Conservation (phyloP, 1,140 invertebrate genomes). For the Metaphire vulgaris region DNA sequence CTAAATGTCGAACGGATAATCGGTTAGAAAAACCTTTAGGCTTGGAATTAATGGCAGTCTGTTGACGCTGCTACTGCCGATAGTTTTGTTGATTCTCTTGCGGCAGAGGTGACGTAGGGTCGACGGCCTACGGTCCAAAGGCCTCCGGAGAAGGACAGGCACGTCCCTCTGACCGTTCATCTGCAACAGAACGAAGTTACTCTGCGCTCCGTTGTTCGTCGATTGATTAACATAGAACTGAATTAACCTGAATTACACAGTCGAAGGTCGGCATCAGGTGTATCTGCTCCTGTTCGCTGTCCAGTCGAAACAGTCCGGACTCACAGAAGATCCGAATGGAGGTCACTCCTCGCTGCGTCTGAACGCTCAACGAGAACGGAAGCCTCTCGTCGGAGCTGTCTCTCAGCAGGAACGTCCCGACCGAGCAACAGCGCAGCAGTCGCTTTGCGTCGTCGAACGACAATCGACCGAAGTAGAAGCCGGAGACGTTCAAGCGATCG, state of each 20-base stretch:
- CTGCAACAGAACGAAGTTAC: background rate
- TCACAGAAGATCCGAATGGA: background rate
- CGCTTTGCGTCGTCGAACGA: background rate
- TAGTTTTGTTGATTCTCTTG: background rate
- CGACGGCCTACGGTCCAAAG: background rate
- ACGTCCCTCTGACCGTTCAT: background rate
- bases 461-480: background rate
- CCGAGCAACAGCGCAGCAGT: background rate
- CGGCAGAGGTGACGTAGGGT: background rate
- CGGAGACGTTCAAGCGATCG: background rate
- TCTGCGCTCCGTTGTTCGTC: background rate
- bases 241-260: background rate
- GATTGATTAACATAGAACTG: background rate
- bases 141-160: background rate
- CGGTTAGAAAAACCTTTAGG: background rate
- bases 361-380: background rate
- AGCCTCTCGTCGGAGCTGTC: background rate
- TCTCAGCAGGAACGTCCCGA: background rate
- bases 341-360: background rate
- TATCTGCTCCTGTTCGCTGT: background rate
- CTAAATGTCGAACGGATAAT: background rate
- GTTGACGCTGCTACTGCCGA: background rate
- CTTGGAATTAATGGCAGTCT: background rate
- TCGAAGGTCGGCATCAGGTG: background rate
- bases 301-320: background rate